phyloP scores from a whole-genome alignment of 2,797 vertebrate genomes.

The Malurus splendens region DNA sequence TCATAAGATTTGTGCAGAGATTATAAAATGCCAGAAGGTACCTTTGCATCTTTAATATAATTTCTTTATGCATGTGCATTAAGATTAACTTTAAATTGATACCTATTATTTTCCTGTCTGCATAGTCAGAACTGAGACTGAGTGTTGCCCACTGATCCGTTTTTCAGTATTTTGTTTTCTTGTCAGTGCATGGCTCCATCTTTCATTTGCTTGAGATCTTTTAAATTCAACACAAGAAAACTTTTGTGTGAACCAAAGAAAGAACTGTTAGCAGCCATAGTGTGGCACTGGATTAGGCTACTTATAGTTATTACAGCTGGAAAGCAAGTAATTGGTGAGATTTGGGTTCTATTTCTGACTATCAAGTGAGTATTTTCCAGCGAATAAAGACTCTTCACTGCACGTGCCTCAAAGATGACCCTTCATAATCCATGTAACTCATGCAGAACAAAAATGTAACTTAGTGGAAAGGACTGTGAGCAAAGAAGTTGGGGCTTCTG shows the following conservation, averaged over 20 bases:
- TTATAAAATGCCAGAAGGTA: background rate
- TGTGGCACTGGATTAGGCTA: background rate
- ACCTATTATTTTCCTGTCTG: background rate
- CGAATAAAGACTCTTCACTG: background rate
- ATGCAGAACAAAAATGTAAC: background rate
- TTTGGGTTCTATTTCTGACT: background rate
- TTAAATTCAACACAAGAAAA: background rate
- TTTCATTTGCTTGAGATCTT: slow-evolving; percentile 6
- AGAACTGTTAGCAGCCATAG: slow-evolving; percentile 5
- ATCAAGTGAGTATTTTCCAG: background rate
- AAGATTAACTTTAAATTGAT: background rate
- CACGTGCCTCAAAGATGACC: background rate
- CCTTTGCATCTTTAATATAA: background rate
- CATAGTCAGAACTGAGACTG: background rate
- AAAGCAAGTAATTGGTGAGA: slow-evolving; percentile 6
- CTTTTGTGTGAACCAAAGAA: background rate
- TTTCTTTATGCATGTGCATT: background rate
- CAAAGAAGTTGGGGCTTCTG: background rate
- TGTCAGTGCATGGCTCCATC: background rate
- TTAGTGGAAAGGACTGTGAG: background rate
- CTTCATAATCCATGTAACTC: background rate
- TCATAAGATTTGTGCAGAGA: background rate
- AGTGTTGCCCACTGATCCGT: background rate
- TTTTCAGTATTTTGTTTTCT: background rate
- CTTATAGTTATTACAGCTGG: slow-evolving; percentile 18